Conservation (phyloP, 2,797 vertebrate species). For the Thripadectes ignobilis region DNA sequence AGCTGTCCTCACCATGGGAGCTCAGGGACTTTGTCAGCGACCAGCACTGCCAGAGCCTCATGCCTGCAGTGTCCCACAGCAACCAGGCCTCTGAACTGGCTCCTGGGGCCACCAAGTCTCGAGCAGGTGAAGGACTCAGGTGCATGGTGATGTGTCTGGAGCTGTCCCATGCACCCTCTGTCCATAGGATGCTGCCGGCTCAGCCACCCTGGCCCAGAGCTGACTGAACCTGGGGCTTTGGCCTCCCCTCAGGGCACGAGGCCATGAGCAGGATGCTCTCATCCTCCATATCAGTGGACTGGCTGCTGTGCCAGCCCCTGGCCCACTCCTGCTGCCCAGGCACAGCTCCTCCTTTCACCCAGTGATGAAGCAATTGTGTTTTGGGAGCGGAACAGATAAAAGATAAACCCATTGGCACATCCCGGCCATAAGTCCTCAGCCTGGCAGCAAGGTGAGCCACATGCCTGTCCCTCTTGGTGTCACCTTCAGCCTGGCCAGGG, state of each 20-base stretch:
- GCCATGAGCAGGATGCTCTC: not conserved
- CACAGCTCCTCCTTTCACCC: not conserved
- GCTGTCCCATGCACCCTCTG: not conserved
- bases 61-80: not conserved
- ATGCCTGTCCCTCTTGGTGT: not conserved
- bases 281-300: not conserved
- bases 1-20: not conserved
- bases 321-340: rapidly evolving
- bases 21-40: not conserved
- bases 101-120: not conserved
- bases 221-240: not conserved
- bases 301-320: not conserved
- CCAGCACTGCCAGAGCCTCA: not conserved
- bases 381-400: rapidly evolving
- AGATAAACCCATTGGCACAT: rapidly evolving
- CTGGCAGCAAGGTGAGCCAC: not conserved
- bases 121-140: not conserved
- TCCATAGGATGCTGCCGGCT: rapidly evolving
- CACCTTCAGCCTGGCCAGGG: not conserved
- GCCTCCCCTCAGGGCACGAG: not conserved
- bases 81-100: not conserved
- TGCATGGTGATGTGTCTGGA: rapidly evolving
- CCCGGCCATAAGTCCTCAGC: rapidly evolving
- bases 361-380: rapidly evolving
- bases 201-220: rapidly evolving